Conservation (phyloP, 2,113 vertebrate species). For the Meles meles region DNA sequence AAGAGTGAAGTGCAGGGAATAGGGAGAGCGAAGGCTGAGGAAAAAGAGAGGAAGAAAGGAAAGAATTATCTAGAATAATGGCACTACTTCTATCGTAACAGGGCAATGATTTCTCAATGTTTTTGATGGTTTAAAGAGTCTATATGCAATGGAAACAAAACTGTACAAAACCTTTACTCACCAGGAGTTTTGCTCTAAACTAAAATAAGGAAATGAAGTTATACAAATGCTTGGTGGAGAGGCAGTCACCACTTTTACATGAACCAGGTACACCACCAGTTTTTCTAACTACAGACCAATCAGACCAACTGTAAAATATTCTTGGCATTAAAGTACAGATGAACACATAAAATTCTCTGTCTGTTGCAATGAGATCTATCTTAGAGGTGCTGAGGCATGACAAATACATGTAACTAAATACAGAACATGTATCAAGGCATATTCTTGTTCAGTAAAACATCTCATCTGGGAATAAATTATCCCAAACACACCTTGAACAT, state of each 20-base stretch:
- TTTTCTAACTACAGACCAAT: not conserved
- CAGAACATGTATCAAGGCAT: not conserved
- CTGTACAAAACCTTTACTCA: not conserved
- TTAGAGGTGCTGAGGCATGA: not conserved
- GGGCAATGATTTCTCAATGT: not conserved
- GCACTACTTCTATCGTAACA: not conserved
- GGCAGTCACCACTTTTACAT: not conserved
- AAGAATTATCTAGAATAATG: not conserved
- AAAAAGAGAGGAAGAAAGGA: not conserved
- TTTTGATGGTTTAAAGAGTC: not conserved
- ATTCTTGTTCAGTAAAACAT: conserved; percentile 30
- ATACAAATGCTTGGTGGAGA: not conserved
- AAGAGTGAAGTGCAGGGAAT: not conserved
- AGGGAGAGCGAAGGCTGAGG: not conserved
- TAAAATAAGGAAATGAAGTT: not conserved
- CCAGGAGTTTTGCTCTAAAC: not conserved
- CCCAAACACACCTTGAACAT: not conserved
- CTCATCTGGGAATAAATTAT: conserved; percentile 35
- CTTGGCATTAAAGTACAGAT: not conserved
- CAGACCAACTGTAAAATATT: not conserved
- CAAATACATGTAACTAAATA: not conserved
- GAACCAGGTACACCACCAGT: not conserved
- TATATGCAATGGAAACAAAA: not conserved
- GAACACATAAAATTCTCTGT: not conserved
- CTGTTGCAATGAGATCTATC: conserved; percentile 15